Evolutionary conservation across 2,797 vertebrate species (phyloP).

Genomic region (Rhyacichthys aspro): DNA sequence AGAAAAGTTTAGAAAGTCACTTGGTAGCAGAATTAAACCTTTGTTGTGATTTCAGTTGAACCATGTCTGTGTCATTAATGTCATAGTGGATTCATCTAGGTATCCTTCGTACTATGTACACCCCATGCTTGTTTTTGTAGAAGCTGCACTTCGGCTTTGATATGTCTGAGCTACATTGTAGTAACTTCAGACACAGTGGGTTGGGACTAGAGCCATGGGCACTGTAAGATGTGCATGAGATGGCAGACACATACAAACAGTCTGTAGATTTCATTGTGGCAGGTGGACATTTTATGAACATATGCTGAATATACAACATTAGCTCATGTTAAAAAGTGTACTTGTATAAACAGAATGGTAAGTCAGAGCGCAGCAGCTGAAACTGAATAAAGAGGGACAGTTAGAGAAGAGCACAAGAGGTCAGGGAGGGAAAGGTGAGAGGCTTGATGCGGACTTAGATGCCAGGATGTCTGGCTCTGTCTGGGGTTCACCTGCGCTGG

Average conservation of each 20-base stretch:
- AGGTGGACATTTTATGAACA: conserved; percentile 32
- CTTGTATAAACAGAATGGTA: neutral
- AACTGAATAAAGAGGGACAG: conserved; percentile 39
- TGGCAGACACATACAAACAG: neutral
- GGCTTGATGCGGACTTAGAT: conserved; percentile 71
- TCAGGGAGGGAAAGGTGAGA: conserved; percentile 79
- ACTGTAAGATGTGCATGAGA: neutral
- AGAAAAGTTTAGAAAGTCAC: conserved; percentile 29
- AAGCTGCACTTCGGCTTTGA: neutral
- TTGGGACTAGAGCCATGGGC: neutral
- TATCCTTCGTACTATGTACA: conserved; percentile 9
- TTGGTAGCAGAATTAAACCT: conserved; percentile 4
- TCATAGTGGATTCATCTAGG: neutral
- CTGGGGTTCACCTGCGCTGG: conserved; percentile 76
- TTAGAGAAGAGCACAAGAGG: conserved; percentile 26
- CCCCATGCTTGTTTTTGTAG: conserved; percentile 21
- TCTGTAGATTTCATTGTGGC: conserved; percentile 5
- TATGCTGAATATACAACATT: conserved; percentile 7
- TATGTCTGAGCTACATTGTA: neutral
- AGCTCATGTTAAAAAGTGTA: conserved; percentile 1
- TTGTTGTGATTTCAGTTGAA: conserved; percentile 31
- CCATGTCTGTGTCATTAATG: conserved; percentile 29
- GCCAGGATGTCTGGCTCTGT: conserved; percentile 79
- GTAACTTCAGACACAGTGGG: neutral
- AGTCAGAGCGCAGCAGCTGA: conserved; percentile 21